Conservation (phyloP, 2,888 invertebrate species). For the Lagria hirta region DNA sequence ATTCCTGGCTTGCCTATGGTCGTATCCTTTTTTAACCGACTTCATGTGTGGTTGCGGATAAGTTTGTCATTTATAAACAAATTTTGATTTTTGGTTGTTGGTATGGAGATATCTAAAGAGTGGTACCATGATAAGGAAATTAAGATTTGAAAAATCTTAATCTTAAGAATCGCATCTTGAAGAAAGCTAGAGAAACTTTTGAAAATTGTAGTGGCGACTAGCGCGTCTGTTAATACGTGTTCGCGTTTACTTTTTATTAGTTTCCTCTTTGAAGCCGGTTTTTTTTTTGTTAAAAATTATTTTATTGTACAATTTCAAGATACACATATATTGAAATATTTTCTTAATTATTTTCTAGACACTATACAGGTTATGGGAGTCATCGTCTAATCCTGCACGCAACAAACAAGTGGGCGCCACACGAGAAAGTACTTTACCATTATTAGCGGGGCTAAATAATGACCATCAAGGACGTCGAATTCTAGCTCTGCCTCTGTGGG, state of each 20-base stretch:
- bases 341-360: constrained; percentile 44
- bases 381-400: constrained; percentile 41
- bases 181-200: too few relatives aligned
- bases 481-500: constrained; percentile 82
- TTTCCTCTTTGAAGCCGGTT: too few relatives aligned
- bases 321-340: too few relatives aligned
- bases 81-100: constrained; percentile 3
- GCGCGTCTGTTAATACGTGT: too few relatives aligned
- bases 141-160: too few relatives aligned
- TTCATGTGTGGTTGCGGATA: too few relatives aligned
- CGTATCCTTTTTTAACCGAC: constrained; percentile 85
- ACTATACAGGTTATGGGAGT: constrained; percentile 53
- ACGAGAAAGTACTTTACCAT: constrained; percentile 61
- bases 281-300: constrained; percentile 1
- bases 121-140: too few relatives aligned
- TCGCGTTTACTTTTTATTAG: too few relatives aligned
- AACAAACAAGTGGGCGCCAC: constrained; percentile 51
- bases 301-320: constrained; percentile 9
- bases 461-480: constrained; percentile 62
- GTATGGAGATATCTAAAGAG: too few relatives aligned
- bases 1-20: constrained; percentile 87
- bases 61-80: constrained; percentile 2
- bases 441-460: constrained; percentile 61
- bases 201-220: too few relatives aligned
- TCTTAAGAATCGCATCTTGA: too few relatives aligned